Base-by-base conservation (phyloP, 2,797 vertebrate genomes). In the Lutjanus campechanus region DNA sequence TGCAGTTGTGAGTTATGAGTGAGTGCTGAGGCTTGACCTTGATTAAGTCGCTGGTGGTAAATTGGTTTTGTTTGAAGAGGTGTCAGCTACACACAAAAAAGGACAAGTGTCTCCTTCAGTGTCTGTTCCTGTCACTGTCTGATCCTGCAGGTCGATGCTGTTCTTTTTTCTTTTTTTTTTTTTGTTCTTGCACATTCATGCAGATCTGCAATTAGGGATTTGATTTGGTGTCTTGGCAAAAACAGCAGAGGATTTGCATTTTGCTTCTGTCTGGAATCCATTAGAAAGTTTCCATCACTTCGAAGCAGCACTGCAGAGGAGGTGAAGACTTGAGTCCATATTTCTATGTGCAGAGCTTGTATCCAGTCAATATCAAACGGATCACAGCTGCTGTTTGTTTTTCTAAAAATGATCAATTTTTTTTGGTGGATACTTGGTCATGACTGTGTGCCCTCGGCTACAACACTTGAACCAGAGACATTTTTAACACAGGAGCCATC, bases 21-120 rank as follows among this genome's bases (percentile, higher is more conserved):
- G 29, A 56, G 51, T 40, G 60, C 43, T 54, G 61, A 17, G 51
- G 56, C 51, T 56, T 56, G 69, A 85, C 77, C 82, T 84, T 87
- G 70, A 85, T 82, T 76, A 68, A 80, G 66, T 70, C 44, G 8
- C 69, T 59, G 68, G 29, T 40, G 17, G 60, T 82, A 71, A 36
- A 87, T 63, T 85, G 78, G 58, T 77, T 86, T 74, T 65, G 60
- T 85, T 79, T 74, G 47, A 76, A 41, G 63, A 73, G 16, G 41
- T 74, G 76, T 17, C 61, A 54, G 65, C 51, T 76, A 59, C 82
- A 76, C 75, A 76, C 73, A 16, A 66, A 67, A 64, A 65, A 10
- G 10, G 17, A 53, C 40, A 11, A 16, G 16, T 67, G 69, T 81
- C 6, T 15, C 65, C 70, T 72, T 61, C 12, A 16, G 50, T 20